Evolutionary conservation across 2,113 vertebrate species (phyloP).

Genomic region (Bubo bubo): DNA sequence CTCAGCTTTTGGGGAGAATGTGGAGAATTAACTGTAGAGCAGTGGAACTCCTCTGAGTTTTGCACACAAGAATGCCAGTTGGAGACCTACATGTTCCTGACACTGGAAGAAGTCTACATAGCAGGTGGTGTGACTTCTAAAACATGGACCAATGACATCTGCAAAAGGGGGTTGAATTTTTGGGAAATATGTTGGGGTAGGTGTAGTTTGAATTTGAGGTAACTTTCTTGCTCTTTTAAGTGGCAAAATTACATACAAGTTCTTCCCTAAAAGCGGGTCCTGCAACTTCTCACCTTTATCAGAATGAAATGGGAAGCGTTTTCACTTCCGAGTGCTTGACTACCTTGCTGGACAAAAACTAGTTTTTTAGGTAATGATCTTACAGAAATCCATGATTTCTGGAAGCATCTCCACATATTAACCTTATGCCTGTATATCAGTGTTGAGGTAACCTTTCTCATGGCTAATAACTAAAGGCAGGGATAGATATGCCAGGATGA

Average conservation of each 20-base stretch:
- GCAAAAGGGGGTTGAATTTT: background rate
- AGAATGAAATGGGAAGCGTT: background rate
- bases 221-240: background rate
- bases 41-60: background rate
- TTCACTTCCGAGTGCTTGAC: background rate
- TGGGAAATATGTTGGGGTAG: background rate
- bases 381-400: background rate
- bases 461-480: background rate
- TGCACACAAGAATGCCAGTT: background rate
- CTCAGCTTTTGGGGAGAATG: background rate
- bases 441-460: background rate
- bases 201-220: background rate
- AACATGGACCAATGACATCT: background rate
- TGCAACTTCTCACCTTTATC: background rate
- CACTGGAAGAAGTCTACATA: background rate
- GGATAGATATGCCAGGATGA: background rate
- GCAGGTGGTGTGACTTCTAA: background rate
- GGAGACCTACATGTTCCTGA: background rate
- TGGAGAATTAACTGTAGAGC: background rate
- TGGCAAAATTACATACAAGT: background rate
- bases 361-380: background rate
- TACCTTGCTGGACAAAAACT: background rate
- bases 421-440: background rate
- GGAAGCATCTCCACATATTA: background rate
- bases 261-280: background rate